Evolutionary conservation across 2,888 invertebrate species (phyloP), one percentile per base, ranked within the genome.

Genomic region (Sinelater perroti): DNA sequence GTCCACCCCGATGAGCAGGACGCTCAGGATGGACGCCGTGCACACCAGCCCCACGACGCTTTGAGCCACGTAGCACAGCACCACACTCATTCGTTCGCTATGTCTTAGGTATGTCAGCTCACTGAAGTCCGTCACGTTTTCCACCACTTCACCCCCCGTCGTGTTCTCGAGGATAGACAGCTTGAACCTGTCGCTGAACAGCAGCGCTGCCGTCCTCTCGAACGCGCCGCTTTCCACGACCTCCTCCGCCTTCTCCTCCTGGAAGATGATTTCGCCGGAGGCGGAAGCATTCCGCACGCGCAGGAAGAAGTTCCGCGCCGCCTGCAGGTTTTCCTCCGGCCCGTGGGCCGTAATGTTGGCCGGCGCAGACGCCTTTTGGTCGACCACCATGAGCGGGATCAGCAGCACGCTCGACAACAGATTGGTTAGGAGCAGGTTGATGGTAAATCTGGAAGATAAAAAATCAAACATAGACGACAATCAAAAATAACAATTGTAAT

Each of bases 1-100:
- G 70, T 87, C 87, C 50, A 87, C 74, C 5, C 85, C 85, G 63
- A 87, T 86, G 26, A 86, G 77, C 4, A 87, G 78, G 3, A 87
- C 82, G 45, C 87, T 85, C 52, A 87, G 78, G 35, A 87, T 82
- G 42, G 85, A 85, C 0, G 85, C 83, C 1, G 85, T 80, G 50
- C 82, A 83, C 17, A 83, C 78, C 47, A 82, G 75, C 45, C 83
- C 83, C 26, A 88, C 86, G 65, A 84, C 83, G 44, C 85, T 85
- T 67, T 89, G 89, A 20, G 84, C 83, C 21, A 82, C 68, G 49
- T 74, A 75, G 60, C 78, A 78, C 49, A 77, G 6, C 7, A 57
- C 26, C 8, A 33, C 47, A 30, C 28, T 44, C 18, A 44, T 28
- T 13, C 7, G 13, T 30, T 26, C 40, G 26, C 20, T 38, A 1